Percentiles rank a stretch among this genome's conserved stretches.
Evolutionary conservation across 2,113 vertebrate species (phyloP).

Genomic region (Cochlearius cochlearius): DNA sequence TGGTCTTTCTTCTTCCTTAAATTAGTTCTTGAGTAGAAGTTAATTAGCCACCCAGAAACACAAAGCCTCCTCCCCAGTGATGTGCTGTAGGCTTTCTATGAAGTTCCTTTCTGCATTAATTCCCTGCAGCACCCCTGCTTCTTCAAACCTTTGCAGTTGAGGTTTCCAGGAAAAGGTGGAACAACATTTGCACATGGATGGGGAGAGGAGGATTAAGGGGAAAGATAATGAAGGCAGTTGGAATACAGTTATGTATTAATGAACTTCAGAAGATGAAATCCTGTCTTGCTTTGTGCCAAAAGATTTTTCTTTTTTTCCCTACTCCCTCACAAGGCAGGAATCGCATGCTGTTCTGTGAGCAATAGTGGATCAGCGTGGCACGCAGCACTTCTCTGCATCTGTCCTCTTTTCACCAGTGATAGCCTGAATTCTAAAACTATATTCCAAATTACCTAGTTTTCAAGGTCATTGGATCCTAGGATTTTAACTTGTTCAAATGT

Average conservation of each 20-base stretch:
- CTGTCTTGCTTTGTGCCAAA: neutral
- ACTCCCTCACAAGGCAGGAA: neutral
- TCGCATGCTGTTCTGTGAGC: neutral
- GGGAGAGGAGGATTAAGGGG: neutral
- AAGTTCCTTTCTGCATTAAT: neutral
- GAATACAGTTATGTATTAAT: neutral
- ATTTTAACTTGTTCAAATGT: neutral
- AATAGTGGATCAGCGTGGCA: fast-evolving
- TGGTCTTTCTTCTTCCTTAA: neutral
- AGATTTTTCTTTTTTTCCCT: neutral
- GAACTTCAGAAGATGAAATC: neutral
- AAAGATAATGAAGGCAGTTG: neutral
- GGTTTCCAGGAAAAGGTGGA: neutral
- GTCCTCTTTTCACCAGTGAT: neutral
- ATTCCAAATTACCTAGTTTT: neutral
- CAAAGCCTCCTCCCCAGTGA: neutral
- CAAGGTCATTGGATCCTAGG: neutral
- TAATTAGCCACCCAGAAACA: constrained; percentile 1
- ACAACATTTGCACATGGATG: neutral
- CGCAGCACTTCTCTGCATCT: neutral
- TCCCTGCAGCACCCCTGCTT: neutral
- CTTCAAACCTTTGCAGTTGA: neutral
- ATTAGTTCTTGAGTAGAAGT: neutral
- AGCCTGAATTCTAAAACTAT: neutral
- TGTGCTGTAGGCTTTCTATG: neutral